Evolutionary conservation across 1,140 invertebrate genomes (phyloP), one percentile per base, ranked within the genome.

Genomic region (Adoxophyes honmai): DNA sequence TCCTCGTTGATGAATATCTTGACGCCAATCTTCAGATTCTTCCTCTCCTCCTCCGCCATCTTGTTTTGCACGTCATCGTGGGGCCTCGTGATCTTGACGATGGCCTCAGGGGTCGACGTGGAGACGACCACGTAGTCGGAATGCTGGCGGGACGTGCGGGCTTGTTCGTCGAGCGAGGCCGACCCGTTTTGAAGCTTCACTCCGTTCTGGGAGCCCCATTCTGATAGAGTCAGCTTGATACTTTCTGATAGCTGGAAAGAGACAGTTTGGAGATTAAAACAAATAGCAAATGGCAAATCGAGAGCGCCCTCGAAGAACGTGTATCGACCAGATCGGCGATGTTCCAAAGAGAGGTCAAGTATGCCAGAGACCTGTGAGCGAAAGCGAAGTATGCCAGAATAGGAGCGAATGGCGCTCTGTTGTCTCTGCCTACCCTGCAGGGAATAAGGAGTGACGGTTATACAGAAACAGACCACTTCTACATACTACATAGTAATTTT

Each of bases 191-290:
- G 77, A 0, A 74, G n/a, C 0, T 67, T 64, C 5, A 60, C 16
- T 0, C 66, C 68, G 15, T 85, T 88, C 18, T 80, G 68, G 7
- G 73, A 75, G 1, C 73, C 69, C 78, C 90, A 91, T 72, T 92
- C 90, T 38, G 89, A 90, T 16, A 93, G 68, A 0, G 92, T 92
- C 11, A 92, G 90, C 73, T 92, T 93, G n/a, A 96, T 89, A 59
- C 93, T 92, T 75, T 95, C 94, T 52, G 91, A 90, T 42, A 96
- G 70, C 94, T 95, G 79, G 62, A 91, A 91, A 34, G n/a, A 21
- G 13, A 35, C 14, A 42, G 11, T 11, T 15, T 42, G 6, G 16
- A 28, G 21, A 28, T n/a, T n/a, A n/a, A n/a, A n/a, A n/a, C n/a
- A n/a, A n/a, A n/a, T n/a, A n/a, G n/a, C n/a, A n/a, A n/a, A n/a